Evolutionary conservation across 2,888 invertebrate species (phyloP).

Genomic region (Leucoma salicis): DNA sequence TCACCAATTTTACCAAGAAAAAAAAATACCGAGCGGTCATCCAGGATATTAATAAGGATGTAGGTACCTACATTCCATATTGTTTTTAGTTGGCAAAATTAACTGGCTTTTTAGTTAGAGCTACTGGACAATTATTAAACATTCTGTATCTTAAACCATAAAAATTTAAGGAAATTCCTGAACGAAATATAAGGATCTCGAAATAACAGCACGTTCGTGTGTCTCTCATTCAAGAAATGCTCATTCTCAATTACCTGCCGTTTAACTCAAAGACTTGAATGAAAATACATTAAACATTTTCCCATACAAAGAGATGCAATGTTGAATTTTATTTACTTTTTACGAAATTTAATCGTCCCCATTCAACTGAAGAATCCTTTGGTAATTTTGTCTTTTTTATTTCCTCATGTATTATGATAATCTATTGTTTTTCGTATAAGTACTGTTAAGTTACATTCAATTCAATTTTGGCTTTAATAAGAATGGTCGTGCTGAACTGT

Average conservation of each 20-base stretch:
- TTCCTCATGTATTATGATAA: constrained; percentile 19
- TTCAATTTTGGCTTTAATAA: constrained; percentile 13
- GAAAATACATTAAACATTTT: constrained; percentile 49
- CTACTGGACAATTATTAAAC: too few species aligned
- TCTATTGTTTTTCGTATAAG: constrained; percentile 5
- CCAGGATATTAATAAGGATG: too few species aligned
- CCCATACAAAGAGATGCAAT: constrained; percentile 20
- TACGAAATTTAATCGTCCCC: constrained; percentile 25
- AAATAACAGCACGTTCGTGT: constrained; percentile 24
- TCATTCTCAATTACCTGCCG: constrained; percentile 17
- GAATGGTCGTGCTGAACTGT: constrained; percentile 2
- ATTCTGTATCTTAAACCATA: too few species aligned
- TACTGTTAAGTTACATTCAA: constrained; percentile 31
- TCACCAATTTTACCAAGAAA: too few species aligned
- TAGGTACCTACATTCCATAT: too few species aligned
- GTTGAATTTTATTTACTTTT: constrained; percentile 25
- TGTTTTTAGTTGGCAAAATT: too few species aligned
- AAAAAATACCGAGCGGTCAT: too few species aligned
- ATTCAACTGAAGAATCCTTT: constrained; percentile 22
- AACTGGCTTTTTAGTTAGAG: too few species aligned
- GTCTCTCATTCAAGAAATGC: constrained; percentile 31
- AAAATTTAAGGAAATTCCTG: background rate
- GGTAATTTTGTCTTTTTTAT: constrained; percentile 15
- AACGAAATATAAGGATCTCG: constrained; percentile 13
- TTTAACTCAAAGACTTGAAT: constrained; percentile 39